Conservation (phyloP, 2,888 invertebrate species). For the Papilio elwesi region DNA sequence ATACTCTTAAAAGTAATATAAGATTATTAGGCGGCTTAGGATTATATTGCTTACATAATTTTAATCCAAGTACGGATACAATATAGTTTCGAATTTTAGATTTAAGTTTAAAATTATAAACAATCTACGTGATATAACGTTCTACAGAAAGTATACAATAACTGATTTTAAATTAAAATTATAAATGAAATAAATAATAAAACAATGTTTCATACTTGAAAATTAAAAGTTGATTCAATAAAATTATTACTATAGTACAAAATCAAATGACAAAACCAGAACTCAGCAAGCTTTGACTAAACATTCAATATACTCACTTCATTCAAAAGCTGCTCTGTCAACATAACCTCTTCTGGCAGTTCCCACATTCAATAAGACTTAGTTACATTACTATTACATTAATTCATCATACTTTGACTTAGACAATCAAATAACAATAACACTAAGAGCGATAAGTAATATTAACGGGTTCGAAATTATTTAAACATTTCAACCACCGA, state of each 20-base stretch:
- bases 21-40: neutral
- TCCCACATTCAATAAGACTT: conserved; percentile 32
- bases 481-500: conserved; percentile 38
- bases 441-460: conserved; percentile 1
- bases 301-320: conserved; percentile 57
- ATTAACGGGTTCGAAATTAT: conserved; percentile 30
- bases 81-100: neutral
- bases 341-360: conserved; percentile 69
- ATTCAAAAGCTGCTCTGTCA: conserved; percentile 65
- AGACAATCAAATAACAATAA: neutral
- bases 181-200: neutral
- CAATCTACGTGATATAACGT: neutral
- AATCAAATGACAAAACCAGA: neutral
- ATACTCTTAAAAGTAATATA: too few species aligned
- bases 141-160: neutral
- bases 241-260: neutral
- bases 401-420: conserved; percentile 11
- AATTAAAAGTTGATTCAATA: too few species aligned
- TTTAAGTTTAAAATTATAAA: neutral
- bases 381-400: neutral
- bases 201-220: neutral
- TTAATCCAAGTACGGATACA: neutral
- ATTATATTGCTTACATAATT: neutral
- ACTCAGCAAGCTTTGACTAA: neutral
- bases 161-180: neutral